These are phyloP conservation scores for Ophonus ardosiacus DNA, from an alignment of 2,888 invertebrate species.

Conservation along the genomic window DNA sequence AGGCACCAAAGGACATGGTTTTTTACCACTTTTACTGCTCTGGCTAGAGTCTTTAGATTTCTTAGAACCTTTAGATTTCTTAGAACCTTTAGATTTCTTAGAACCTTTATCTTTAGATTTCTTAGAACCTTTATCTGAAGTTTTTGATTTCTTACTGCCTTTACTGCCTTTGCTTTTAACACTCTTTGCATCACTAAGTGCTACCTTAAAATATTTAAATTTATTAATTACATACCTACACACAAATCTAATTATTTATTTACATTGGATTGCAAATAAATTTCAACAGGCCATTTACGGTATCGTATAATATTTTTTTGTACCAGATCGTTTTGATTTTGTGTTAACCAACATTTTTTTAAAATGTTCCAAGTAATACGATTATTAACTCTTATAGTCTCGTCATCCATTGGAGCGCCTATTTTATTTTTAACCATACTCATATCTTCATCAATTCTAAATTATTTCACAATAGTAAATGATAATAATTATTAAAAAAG, in stretches of 20 bases:
- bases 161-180: conserved; percentile 59
- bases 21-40: conserved; percentile 30
- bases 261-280: conserved; percentile 68
- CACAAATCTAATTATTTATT: not conserved
- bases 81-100: conserved; percentile 52
- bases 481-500: not conserved
- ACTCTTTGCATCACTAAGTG: not conserved
- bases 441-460: conserved; percentile 67
- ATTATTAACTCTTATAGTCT: conserved; percentile 67
- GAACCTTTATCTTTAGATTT: conserved; percentile 8
- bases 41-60: conserved; percentile 8
- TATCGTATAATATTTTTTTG: conserved; percentile 69
- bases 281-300: conserved; percentile 71
- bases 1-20: conserved; percentile 58
- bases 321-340: conserved; percentile 68
- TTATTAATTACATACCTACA: not conserved
- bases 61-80: conserved; percentile 34
- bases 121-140: conserved; percentile 32
- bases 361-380: conserved; percentile 72
- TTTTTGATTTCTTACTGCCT: conserved; percentile 47
- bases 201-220: not conserved
- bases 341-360: conserved; percentile 70
- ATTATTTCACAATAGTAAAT: not conserved
- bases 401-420: conserved; percentile 67
- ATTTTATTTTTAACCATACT: conserved; percentile 69